These are phyloP conservation scores for Cebuella pygmaea DNA, from an alignment of 2,797 vertebrate genomes.

Conservation along the genomic window DNA sequence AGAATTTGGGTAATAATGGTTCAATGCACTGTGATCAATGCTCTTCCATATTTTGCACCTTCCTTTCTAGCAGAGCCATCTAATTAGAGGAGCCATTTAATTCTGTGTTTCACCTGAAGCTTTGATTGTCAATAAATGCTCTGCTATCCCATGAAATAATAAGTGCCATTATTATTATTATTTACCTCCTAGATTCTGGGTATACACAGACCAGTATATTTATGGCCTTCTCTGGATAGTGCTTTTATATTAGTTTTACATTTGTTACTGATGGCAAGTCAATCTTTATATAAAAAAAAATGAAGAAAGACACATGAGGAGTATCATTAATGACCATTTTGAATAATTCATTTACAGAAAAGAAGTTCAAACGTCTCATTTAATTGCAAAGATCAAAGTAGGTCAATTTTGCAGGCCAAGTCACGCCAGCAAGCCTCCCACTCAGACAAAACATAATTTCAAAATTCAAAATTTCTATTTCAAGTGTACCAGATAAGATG, in stretches of 20 bases:
- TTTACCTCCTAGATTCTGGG: constrained; percentile 28
- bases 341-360: constrained; percentile 51
- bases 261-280: constrained; percentile 26
- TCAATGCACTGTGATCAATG: not conserved
- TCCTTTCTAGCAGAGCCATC: not conserved
- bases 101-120: constrained; percentile 9
- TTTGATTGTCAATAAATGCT: not conserved
- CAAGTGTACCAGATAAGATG: not conserved
- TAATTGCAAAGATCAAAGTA: constrained; percentile 54
- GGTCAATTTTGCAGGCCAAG: constrained; percentile 21
- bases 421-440: constrained; percentile 30
- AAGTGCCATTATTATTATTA: not conserved
- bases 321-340: not conserved
- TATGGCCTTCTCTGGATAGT: not conserved
- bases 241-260: too few species aligned
- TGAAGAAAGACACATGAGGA: not conserved
- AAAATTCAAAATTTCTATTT: constrained; percentile 43
- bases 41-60: constrained; percentile 3
- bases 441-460: not conserved
- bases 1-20: constrained; percentile 66
- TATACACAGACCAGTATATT: not conserved
- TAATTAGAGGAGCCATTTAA: constrained; percentile 17
- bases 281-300: constrained; percentile 60
- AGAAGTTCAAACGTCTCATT: constrained; percentile 23
- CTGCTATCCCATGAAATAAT: not conserved